Conservation (phyloP, 2,113 vertebrate genomes). For the Petrocephalus zakoni region DNA sequence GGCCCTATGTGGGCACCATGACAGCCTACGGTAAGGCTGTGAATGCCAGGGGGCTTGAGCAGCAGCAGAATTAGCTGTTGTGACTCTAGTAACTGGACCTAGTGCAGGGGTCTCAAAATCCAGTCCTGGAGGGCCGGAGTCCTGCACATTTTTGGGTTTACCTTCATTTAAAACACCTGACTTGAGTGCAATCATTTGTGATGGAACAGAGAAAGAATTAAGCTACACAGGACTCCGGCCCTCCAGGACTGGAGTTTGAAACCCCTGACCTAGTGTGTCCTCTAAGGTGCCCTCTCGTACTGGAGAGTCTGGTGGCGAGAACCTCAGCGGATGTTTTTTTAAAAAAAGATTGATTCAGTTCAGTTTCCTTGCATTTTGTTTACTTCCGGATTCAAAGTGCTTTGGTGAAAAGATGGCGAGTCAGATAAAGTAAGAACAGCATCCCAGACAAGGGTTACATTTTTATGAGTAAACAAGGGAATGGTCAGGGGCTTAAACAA, state of each 20-base stretch:
- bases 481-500: background rate
- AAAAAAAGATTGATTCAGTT: background rate
- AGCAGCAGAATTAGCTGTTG: background rate
- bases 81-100: background rate
- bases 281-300: background rate
- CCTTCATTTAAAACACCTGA: no score
- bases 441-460: background rate
- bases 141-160: no score
- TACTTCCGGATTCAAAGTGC: background rate
- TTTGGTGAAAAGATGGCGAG: background rate
- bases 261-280: background rate
- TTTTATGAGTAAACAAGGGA: background rate
- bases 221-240: no score
- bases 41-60: background rate
- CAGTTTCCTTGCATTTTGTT: background rate
- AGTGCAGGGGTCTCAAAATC: no score
- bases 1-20: slow-evolving; percentile 95
- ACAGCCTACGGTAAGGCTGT: slow-evolving; percentile 81
- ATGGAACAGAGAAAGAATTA: no score
- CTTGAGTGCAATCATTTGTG: no score
- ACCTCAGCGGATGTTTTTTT: background rate
- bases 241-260: no score
- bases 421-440: background rate
- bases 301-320: background rate
- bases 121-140: no score